These are phyloP conservation scores for Danaus plexippus DNA, from an alignment of 1,140 invertebrate genomes.

Conservation along the genomic window DNA sequence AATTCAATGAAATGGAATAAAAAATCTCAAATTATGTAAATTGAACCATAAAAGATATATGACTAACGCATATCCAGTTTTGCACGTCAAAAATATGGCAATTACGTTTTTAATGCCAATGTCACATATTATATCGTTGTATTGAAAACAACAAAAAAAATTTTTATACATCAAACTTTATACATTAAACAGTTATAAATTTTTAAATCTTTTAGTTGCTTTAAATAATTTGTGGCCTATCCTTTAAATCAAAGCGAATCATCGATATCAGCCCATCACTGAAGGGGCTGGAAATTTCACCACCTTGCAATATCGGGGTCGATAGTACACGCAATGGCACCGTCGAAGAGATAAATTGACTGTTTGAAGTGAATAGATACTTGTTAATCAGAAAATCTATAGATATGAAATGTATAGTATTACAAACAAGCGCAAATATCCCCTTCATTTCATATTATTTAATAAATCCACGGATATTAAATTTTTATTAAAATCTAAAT, in stretches of 20 bases:
- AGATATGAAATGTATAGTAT: background rate
- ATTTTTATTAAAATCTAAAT: too few relatives aligned
- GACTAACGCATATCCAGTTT: too few relatives aligned
- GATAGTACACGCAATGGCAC: slow-evolving; percentile 21
- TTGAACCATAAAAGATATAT: too few relatives aligned
- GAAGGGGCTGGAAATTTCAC: slow-evolving; percentile 37
- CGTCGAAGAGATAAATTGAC: slow-evolving; percentile 31
- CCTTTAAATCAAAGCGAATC: slow-evolving; percentile 2
- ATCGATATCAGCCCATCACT: slow-evolving; percentile 30
- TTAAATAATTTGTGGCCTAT: background rate
- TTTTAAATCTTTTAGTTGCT: slow-evolving; percentile 1
- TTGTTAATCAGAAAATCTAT: slow-evolving; percentile 8
- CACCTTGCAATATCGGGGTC: slow-evolving; percentile 46
- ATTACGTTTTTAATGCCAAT: too few relatives aligned
- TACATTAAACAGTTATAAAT: too few relatives aligned
- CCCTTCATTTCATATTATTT: slow-evolving; percentile 8
- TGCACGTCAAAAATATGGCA: too few relatives aligned
- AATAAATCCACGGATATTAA: slow-evolving; percentile 1
- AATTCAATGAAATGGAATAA: slow-evolving; percentile 1
- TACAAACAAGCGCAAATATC: background rate
- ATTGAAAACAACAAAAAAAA: too few relatives aligned
- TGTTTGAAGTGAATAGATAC: slow-evolving; percentile 17
- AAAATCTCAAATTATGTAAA: background rate
- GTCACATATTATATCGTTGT: too few relatives aligned
- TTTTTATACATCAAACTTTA: too few relatives aligned